phyloP scores from a whole-genome alignment of 2,888 invertebrate species.

The Halictus ligatus region DNA sequence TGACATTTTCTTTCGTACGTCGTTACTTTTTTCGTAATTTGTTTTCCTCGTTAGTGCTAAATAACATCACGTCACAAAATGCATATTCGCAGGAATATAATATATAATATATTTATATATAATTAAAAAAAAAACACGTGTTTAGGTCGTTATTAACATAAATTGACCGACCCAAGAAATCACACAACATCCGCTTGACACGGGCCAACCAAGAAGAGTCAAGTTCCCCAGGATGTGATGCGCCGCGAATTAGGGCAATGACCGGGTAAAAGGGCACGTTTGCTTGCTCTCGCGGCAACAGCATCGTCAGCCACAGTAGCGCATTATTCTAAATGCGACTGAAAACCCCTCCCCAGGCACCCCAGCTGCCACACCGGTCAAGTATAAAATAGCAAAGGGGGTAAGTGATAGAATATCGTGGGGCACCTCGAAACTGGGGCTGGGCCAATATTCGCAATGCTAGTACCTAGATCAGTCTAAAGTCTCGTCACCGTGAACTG shows the following conservation, averaged over 20 bases:
- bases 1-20: constrained; percentile 67
- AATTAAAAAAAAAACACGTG: constrained; percentile 81
- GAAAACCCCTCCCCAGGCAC: constrained; percentile 74
- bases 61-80: constrained; percentile 90
- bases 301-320: constrained; percentile 82
- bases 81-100: constrained; percentile 87
- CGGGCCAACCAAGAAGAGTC: constrained; percentile 80
- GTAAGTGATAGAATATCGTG: constrained; percentile 71
- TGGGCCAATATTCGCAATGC: constrained; percentile 81
- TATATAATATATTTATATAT: constrained; percentile 91
- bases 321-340: constrained; percentile 83
- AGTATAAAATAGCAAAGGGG: constrained; percentile 72
- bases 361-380: constrained; percentile 76
- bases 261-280: constrained; percentile 77
- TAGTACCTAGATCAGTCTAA: constrained; percentile 85
- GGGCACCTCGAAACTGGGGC: constrained; percentile 75
- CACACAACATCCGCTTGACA: constrained; percentile 80
- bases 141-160: constrained; percentile 80
- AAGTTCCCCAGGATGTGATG: constrained; percentile 77
- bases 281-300: constrained; percentile 68
- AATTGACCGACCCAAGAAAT: constrained; percentile 80
- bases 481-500: constrained; percentile 84
- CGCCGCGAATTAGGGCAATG: constrained; percentile 78
- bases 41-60: constrained; percentile 83
- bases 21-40: constrained; percentile 49